Evolutionary conservation across 1,140 invertebrate species (phyloP), one percentile per base, ranked within the genome.

Genomic region (Oncopodura yosiiana): DNA sequence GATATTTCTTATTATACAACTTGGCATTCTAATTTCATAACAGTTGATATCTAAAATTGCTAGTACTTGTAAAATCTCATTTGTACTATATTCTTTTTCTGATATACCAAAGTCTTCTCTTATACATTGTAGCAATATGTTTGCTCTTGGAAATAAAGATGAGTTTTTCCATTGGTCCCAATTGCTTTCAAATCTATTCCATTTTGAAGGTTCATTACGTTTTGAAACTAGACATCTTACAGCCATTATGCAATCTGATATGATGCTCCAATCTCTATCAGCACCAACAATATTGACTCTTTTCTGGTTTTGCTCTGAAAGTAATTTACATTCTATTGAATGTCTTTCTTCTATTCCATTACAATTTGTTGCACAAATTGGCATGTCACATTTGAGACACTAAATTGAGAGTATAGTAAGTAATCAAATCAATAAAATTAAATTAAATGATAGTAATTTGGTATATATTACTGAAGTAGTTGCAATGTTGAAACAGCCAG

Each of bases 31-130:
- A 14, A 64, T 57, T 52, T 70, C 69, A 19, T 67, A 66, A 9
- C 59, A 58, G 53, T 70, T 70, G n/a, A 67, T 66, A 53, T 70
- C 69, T 26, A 70, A 49, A 11, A 66, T 65, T 14, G 67, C 69
- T 36, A 62, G 65, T 9, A 69, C 51, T 21, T 50, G 46, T 19
- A 66, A 63, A 27, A 70, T 69, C n/a, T 64, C 63, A n/a, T 60
- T 44, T 43, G 60, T 44, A 58, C 43, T 14, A 58, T 61, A 23
- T 58, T 60, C 36, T 58, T 60, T 34, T 49, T 52, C 24, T 57
- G 65, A 19, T 39, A 65, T 54, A 65, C 62, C 26, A 66, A 51
- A 16, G 39, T 48, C 24, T 57, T 21, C 4, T 64, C 32, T 29
- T 50, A 53, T 30, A 56, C 56, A 24, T 63, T 61, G 21, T 52